phyloP scores from a whole-genome alignment of 2,113 vertebrate species.

The Sceloporus tristichus region DNA sequence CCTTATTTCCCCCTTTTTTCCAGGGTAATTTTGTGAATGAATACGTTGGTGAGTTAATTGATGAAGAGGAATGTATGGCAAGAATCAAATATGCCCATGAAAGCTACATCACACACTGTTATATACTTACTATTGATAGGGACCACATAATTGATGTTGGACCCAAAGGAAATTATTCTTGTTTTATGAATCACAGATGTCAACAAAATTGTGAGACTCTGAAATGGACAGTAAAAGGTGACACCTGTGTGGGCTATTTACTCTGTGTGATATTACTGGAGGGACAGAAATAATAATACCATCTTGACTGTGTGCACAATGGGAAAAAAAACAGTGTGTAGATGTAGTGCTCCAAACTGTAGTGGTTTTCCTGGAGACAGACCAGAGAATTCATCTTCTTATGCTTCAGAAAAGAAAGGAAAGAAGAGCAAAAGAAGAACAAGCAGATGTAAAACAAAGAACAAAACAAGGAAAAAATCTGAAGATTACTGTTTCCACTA shows the following conservation, averaged over 20 bases:
- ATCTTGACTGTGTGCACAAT: slow-evolving; percentile 94
- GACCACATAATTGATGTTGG: slow-evolving; percentile 97
- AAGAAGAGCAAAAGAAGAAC: slow-evolving; percentile 89
- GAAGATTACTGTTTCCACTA: slow-evolving; percentile 99
- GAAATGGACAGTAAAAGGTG: slow-evolving; percentile 98
- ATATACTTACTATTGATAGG: slow-evolving; percentile 99
- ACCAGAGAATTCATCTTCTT: slow-evolving; percentile 88
- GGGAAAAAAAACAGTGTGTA: slow-evolving; percentile 92
- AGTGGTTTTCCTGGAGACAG: slow-evolving; percentile 97
- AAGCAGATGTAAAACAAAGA: slow-evolving; percentile 75
- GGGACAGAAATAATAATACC: slow-evolving; percentile 96
- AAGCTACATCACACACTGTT: slow-evolving; percentile 96
- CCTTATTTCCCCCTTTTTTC: too few species aligned
- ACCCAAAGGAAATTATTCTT: slow-evolving; percentile 97
- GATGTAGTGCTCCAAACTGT: slow-evolving; percentile 95
- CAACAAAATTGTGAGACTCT: slow-evolving; percentile 99
- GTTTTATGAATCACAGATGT: slow-evolving; percentile 99
- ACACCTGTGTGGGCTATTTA: slow-evolving; percentile 95
- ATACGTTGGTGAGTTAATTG: slow-evolving; percentile 96
- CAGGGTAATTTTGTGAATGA: slow-evolving; percentile 78
- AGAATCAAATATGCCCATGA: slow-evolving; percentile 94
- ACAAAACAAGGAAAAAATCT: slow-evolving; percentile 86
- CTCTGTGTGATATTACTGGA: slow-evolving; percentile 92
- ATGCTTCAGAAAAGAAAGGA: slow-evolving; percentile 88
- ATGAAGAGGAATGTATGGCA: slow-evolving; percentile 96